Base-by-base conservation (phyloP, 2,797 vertebrate species). In the Clarias laeviceps region DNA sequence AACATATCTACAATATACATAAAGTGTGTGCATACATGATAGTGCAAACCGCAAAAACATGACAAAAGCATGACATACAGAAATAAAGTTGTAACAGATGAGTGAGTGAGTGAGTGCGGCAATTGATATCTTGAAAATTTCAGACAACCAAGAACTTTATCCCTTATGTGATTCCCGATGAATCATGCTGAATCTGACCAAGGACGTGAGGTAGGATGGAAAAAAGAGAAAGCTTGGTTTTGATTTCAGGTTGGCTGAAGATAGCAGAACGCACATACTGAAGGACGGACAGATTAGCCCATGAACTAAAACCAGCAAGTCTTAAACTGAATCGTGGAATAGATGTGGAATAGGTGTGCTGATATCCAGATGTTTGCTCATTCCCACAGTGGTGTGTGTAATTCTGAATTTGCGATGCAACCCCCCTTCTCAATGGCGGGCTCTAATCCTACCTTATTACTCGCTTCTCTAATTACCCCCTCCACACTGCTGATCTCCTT, bases 391-490 rank as follows among this genome's bases (percentile, higher is more conserved):
- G 62, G 40, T 80, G 62, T 80, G 62, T 29, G 27, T 66, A 29
- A 29, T 54, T 54, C 62, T 61, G 29, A 22, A 56, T 56, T 74
- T 54, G 45, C 22, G 5, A 66, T 68, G 79, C 40, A 56, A 22
- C 34, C 40, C 77, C 83, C 69, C 76, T 73, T 89, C 90, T 64
- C 81, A 15, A 57, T 76, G 74, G 89, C 85, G 45, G 40, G 15
- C 40, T 87, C 89, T 89, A 89, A 89, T 89, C 90, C 87, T 34
- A 73, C 82, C 88, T 90, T 86, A 89, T 93, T 92, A 91, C 91
- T 89, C 84, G 87, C 87, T 87, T 91, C 90, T 89, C 88, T 87
- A 80, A 65, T 90, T 90, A 88, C 89, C 83, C 85, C 79, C 83
- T 85, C 79, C 82, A 90, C 91, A 78, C 66, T 84, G 87, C 86